These are phyloP conservation scores for Hemiscyllium ocellatum DNA, from an alignment of 2,113 vertebrate genomes.

Conservation along the genomic window DNA sequence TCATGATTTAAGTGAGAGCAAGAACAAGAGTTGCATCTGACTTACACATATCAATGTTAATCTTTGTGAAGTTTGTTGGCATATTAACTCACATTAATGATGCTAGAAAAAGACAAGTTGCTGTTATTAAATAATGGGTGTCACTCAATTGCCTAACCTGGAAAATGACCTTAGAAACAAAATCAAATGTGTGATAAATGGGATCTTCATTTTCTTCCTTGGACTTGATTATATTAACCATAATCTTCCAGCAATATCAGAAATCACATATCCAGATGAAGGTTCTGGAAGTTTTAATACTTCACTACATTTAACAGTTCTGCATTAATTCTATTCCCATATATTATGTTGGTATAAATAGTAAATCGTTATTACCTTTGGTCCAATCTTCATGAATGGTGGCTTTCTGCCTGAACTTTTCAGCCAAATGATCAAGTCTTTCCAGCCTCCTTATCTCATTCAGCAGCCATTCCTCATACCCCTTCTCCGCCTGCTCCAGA, in stretches of 20 bases:
- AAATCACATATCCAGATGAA: neutral
- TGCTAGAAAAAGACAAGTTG: neutral
- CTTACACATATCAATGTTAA: neutral
- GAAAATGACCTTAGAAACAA: neutral
- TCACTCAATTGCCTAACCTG: neutral
- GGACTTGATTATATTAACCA: neutral
- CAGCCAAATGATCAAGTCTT: conserved; percentile 80
- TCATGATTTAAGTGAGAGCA: neutral
- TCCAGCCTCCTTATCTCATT: conserved; percentile 85
- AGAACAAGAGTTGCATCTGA: neutral
- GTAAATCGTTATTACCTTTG: conserved; percentile 54
- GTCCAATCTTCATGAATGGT: conserved; percentile 89
- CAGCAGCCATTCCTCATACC: conserved; percentile 87
- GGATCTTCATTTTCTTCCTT: neutral
- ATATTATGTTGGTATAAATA: neutral
- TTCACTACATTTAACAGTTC: neutral
- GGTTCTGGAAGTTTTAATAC: neutral
- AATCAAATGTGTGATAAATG: neutral
- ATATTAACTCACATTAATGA: neutral
- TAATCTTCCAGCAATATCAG: neutral
- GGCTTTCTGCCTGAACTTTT: conserved; percentile 89
- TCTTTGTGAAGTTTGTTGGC: neutral
- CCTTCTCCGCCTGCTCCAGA: conserved; percentile 86
- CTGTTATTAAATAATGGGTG: neutral
- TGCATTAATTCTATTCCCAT: neutral